Percentiles rank a stretch among this genome's conserved stretches.
Conservation (phyloP, 2,113 vertebrate species). For the Leucosticte australis region DNA sequence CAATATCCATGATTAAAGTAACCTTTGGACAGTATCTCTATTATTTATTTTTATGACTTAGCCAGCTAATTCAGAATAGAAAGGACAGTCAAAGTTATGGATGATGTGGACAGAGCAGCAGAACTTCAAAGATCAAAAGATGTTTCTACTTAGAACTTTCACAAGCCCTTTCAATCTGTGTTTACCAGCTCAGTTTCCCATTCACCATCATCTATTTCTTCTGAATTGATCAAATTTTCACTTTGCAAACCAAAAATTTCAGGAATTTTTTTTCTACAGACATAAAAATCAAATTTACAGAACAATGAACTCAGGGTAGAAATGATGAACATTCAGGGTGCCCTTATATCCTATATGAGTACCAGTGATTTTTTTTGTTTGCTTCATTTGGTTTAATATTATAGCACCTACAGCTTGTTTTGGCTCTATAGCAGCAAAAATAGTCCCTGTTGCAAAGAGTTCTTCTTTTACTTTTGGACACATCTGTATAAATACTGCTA, state of each 20-base stretch:
- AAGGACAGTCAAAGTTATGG: not conserved
- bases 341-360: not conserved
- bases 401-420: not conserved
- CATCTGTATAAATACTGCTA: not conserved
- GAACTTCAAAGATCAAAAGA: not conserved
- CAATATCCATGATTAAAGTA: not conserved
- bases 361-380: not conserved
- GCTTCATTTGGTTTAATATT: not conserved
- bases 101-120: not conserved
- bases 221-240: not conserved
- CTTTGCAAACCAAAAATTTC: not conserved
- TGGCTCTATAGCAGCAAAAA: not conserved
- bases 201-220: not conserved
- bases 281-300: not conserved
- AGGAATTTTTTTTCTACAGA: not conserved
- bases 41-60: not conserved
- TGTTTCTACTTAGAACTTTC: not conserved
- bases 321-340: not conserved
- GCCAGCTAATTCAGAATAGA: not conserved
- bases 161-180: not conserved
- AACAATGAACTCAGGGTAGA: not conserved
- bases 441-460: not conserved
- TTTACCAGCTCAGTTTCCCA: not conserved
- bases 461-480: not conserved
- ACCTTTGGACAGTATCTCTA: not conserved